A percentile compares a stretch with the other conserved stretches of the same genome.
phyloP scores from a whole-genome alignment of 1,140 invertebrate species.

The Scaptomyza hsui region DNA sequence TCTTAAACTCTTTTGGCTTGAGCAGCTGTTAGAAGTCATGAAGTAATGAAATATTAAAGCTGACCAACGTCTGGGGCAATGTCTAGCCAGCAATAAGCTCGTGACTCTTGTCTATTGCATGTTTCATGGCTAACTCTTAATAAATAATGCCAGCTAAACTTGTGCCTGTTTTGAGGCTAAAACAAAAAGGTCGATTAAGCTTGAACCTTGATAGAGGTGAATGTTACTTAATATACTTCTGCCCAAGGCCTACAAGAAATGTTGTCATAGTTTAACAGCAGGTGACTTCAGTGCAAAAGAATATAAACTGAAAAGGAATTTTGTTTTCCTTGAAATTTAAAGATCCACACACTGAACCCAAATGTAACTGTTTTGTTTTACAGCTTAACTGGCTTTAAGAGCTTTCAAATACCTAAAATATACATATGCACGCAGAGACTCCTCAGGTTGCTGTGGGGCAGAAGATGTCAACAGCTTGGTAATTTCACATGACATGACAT shows the following conservation, averaged over 20 bases:
- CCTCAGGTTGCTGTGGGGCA: constrained; percentile 11
- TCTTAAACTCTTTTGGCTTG: neutral
- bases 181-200: neutral
- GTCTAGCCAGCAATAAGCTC: constrained; percentile 59
- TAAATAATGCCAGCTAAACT: neutral
- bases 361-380: neutral
- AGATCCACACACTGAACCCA: neutral
- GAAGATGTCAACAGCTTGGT: constrained; percentile 40
- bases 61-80: constrained; percentile 46
- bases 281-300: too few relatives aligned
- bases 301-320: too few relatives aligned
- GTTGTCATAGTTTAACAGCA: neutral
- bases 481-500: constrained; percentile 29
- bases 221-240: neutral
- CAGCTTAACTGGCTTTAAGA: neutral
- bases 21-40: constrained; percentile 29
- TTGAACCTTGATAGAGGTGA: neutral
- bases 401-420: neutral
- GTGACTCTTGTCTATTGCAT: constrained; percentile 21
- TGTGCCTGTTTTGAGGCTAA: neutral
- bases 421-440: neutral
- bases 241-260: neutral
- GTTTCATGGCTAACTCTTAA: neutral
- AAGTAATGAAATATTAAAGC: constrained; percentile 60
- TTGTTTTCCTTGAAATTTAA: too few relatives aligned